Base-by-base conservation (phyloP, 2,888 invertebrate genomes). In the Geotrupes spiniger region DNA sequence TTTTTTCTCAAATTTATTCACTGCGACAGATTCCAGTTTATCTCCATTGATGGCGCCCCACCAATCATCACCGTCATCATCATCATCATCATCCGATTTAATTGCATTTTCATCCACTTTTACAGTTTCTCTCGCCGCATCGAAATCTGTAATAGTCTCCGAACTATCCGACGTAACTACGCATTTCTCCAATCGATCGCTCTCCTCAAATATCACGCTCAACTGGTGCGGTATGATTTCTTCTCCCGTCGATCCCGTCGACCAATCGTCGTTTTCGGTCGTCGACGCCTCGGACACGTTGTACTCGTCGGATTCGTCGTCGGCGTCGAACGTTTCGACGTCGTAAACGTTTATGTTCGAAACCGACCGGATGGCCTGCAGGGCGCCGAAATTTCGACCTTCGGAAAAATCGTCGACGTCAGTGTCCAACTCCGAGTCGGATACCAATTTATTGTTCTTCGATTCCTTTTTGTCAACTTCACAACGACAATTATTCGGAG, bases 201-300 rank as follows among this genome's bases (percentile, higher is more conserved):
- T 78, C 57, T 82, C 82, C 63, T 83, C 83, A 59, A 75, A 79
- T 42, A 83, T 83, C 0, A 81, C 75, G 60, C 81, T 82, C 4
- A 82, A 63, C 42, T 78, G 75, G 63, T 78, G 76, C 3, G 76
- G 75, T 31, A 74, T 64, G 28, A 62, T 60, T 26, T 68, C 66
- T 16, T 68, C 69, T 45, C 62, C 68, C 2, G 33, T 67, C 4
- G 36, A 36, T 26, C 31, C 47, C 51, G 46, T 56, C 54, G 51
- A 57, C 8, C 16, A 40, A 6, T 64, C 66, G 8, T 70, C 69
- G 10, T 69, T 49, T 4, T 63, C 56, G 4, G 58, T 51, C 4
- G 49, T 46, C 11, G 41, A 36, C n/a, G 33, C 45, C 29, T 28
- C 38, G 26, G 45, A 46, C 8, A 40, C 41, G 25, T 41, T 46